Base-by-base conservation (phyloP, 2,797 vertebrate genomes). In the Hapalemur alaotrensis region DNA sequence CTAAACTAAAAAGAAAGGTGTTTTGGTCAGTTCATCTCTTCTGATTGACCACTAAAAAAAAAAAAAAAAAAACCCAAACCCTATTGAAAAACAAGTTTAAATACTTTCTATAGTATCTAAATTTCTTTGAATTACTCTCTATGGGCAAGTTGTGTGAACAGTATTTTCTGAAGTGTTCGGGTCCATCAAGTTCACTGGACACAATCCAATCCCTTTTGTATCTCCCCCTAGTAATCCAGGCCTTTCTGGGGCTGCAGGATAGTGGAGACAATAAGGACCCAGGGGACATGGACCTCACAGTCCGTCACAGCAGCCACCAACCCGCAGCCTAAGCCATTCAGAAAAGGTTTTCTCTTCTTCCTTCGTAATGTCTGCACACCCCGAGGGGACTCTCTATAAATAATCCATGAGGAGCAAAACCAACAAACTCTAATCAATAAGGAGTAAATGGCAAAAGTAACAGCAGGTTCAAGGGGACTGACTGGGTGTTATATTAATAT, bases 341-440 rank as follows among this genome's bases (percentile, higher is more conserved):
- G 25, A 65, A 38, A 65, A 43, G 15, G 41, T 52, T 86, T 91
- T 92, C 65, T 76, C 76, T 81, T n/a, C 72, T 84, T 28, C 59
- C 52, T 57, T 89, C 63, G 65, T 23, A 88, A 50, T 25, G 75
- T 43, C 93, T 50, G 32, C 65, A 32, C 14, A n/a, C 57, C 50
- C 87, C 11, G 1, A 54, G 76, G 92, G 82, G 70, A 76, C 50
- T 59, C 18, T 30, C 38, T 70, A 96, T 96, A 95, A 95, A 89
- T 94, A 95, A 97, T 91, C 85, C 92, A 91, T 50, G 52, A 85
- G 83, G 59, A 93, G 93, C 78, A 76, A 69, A 95, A 94, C 69
- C 65, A 88, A 91, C 48, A 52, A 0, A 59, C 10, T 84, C 83
- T 80, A 82, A 96, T 97, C 97, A 97, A 90, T 96, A 93, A 82